These are phyloP conservation scores for Bergia puertoricense DNA, from an alignment of 92 coral and sea anemone species.

Conservation along the genomic window DNA sequence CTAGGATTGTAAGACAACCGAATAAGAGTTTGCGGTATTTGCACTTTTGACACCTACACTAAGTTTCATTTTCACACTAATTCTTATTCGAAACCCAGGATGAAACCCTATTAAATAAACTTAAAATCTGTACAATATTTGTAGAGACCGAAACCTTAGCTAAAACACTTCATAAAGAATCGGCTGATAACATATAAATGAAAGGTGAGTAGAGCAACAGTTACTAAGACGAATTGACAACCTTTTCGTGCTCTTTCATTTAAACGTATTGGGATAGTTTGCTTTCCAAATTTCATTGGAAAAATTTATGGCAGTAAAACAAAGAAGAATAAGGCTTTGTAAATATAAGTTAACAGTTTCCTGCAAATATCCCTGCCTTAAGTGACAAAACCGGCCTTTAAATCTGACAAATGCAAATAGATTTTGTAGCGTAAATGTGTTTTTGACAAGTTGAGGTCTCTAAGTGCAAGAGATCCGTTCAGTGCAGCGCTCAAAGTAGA, in stretches of 20 bases:
- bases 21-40: too few relatives aligned
- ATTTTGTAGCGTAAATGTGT: not conserved
- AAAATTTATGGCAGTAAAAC: not conserved
- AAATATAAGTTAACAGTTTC: not conserved
- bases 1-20: not conserved
- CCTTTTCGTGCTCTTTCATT: not conserved
- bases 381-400: not conserved
- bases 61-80: not conserved
- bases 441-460: not conserved
- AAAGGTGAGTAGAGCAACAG: not conserved
- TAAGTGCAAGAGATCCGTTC: not conserved
- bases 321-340: not conserved
- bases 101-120: not conserved
- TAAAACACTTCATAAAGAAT: not conserved
- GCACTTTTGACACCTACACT: too few relatives aligned
- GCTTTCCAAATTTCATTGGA: not conserved
- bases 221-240: not conserved
- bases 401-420: not conserved
- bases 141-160: not conserved
- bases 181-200: not conserved
- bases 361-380: not conserved
- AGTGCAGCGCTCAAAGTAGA: not conserved
- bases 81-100: not conserved
- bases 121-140: not conserved
- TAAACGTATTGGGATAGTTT: not conserved